These are phyloP conservation scores for Datnioides undecimradiatus DNA, from an alignment of 2,113 vertebrate species.

Conservation along the genomic window DNA sequence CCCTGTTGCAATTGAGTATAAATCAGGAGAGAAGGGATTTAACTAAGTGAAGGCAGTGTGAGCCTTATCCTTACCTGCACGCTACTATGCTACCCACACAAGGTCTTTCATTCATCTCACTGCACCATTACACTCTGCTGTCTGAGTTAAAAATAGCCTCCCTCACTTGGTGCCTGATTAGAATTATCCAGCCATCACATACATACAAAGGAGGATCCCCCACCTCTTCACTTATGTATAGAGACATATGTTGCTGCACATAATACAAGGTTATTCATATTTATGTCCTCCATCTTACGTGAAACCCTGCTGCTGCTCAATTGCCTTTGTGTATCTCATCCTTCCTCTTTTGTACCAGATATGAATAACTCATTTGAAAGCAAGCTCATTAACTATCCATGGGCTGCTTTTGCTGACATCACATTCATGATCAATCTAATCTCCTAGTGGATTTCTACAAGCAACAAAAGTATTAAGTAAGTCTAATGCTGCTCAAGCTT, in stretches of 20 bases:
- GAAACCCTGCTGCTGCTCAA: conserved; percentile 31
- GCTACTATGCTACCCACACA: conserved; percentile 62
- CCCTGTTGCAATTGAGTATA: neutral
- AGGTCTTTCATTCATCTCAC: conserved; percentile 78
- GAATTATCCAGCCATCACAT: conserved; percentile 70
- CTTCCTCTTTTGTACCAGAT: conserved; percentile 24
- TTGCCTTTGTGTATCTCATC: conserved; percentile 9
- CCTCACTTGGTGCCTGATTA: conserved; percentile 69
- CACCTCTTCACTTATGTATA: conserved; percentile 25
- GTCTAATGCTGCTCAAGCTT: neutral
- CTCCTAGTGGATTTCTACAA: conserved; percentile 4
- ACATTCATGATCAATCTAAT: neutral
- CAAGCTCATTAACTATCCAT: conserved; percentile 44
- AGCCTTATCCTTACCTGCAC: conserved; percentile 64
- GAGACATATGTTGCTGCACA: neutral
- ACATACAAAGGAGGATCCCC: conserved; percentile 60
- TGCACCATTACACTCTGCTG: conserved; percentile 73
- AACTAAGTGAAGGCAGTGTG: conserved; percentile 8
- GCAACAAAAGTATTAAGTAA: neutral
- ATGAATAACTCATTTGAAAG: conserved; percentile 52
- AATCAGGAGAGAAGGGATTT: conserved; percentile 2
- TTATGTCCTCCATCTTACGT: conserved; percentile 16
- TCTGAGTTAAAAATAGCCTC: conserved; percentile 81
- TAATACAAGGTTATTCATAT: conserved; percentile 46
- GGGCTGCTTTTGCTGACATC: conserved; percentile 15